Percentiles rank a stretch among this genome's conserved stretches.
phyloP scores from a whole-genome alignment of 2,113 vertebrate genomes.

The Pagrus major region DNA sequence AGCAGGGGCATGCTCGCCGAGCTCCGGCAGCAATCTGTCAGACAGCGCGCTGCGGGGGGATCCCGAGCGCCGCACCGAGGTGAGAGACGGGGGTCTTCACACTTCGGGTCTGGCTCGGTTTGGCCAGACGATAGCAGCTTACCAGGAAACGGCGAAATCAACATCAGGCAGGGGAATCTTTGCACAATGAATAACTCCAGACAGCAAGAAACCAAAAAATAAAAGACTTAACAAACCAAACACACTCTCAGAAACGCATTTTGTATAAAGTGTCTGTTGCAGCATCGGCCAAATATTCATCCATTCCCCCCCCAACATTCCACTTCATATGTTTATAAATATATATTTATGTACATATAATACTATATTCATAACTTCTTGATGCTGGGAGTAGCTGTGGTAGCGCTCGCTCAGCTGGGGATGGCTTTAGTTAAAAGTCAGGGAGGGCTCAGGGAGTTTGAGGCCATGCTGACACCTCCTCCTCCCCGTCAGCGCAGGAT shows the following conservation, averaged over 20 bases:
- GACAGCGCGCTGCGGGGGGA: conserved; percentile 7
- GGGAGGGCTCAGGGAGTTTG: conserved; percentile 53
- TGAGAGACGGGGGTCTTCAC: conserved; percentile 32
- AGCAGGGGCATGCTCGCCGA: conserved; percentile 22
- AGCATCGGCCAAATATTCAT: conserved; percentile 54
- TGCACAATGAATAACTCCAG: conserved; percentile 21
- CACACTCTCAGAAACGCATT: conserved; percentile 48
- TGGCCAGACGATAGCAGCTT: conserved; percentile 67
- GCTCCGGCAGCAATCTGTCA: conserved; percentile 44
- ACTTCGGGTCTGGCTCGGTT: conserved; percentile 49
- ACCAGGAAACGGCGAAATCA: conserved; percentile 48
- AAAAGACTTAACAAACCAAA: conserved; percentile 39
- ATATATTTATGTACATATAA: conserved; percentile 71
- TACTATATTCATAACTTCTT: conserved; percentile 57
- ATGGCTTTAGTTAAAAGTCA: conserved; percentile 61
- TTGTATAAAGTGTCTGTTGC: conserved; percentile 76
- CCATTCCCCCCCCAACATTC: conserved; percentile 41
- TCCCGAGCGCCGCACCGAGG: background rate
- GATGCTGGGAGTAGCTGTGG: conserved; percentile 59
- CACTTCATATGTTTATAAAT: conserved; percentile 67
- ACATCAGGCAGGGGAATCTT: conserved; percentile 15
- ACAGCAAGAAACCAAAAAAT: conserved; percentile 31
- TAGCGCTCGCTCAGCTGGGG: conserved; percentile 45
- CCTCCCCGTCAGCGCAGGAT: conserved; percentile 48
- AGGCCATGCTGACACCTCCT: conserved; percentile 71